Evolutionary conservation across 2,888 invertebrate species (phyloP).

Genomic region (Cosmorhoe ocellata): DNA sequence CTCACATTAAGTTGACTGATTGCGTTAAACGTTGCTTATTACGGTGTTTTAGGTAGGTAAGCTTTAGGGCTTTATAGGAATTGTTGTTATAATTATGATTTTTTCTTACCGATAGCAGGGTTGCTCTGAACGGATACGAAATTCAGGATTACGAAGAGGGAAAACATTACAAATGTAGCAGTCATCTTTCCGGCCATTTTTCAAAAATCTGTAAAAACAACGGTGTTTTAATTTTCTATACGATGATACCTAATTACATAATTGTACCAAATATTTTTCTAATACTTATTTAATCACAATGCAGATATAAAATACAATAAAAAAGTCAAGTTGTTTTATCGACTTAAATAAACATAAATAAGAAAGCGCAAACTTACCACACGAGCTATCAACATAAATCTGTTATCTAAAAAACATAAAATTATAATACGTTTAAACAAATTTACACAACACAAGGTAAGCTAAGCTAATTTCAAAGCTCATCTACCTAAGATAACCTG

Average conservation of each 20-base stretch:
- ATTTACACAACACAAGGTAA: constrained; percentile 15
- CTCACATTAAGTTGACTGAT: too few relatives aligned
- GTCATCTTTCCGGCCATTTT: constrained; percentile 66
- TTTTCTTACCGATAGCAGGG: constrained; percentile 70
- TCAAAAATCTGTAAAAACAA: constrained; percentile 33
- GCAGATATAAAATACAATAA: not conserved
- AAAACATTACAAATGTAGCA: constrained; percentile 48
- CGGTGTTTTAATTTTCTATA: too few relatives aligned
- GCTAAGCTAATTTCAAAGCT: constrained; percentile 10
- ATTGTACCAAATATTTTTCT: not conserved
- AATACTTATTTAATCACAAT: too few relatives aligned
- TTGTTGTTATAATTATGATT: too few relatives aligned
- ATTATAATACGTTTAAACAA: not conserved
- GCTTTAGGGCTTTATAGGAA: too few relatives aligned
- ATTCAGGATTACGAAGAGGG: constrained; percentile 50
- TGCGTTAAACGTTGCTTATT: too few relatives aligned
- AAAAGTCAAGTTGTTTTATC: too few relatives aligned
- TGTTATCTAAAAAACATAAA: constrained; percentile 8
- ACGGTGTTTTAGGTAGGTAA: too few relatives aligned
- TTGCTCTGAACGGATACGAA: constrained; percentile 52
- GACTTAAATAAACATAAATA: too few relatives aligned
- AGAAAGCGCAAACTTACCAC: constrained; percentile 36
- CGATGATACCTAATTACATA: too few relatives aligned
- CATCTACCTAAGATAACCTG: constrained; percentile 4
- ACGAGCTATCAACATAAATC: constrained; percentile 30